Evolutionary conservation across 2,113 vertebrate species (phyloP), one percentile per base, ranked within the genome.

Genomic region (Cyanoramphus novaezelandiae): DNA sequence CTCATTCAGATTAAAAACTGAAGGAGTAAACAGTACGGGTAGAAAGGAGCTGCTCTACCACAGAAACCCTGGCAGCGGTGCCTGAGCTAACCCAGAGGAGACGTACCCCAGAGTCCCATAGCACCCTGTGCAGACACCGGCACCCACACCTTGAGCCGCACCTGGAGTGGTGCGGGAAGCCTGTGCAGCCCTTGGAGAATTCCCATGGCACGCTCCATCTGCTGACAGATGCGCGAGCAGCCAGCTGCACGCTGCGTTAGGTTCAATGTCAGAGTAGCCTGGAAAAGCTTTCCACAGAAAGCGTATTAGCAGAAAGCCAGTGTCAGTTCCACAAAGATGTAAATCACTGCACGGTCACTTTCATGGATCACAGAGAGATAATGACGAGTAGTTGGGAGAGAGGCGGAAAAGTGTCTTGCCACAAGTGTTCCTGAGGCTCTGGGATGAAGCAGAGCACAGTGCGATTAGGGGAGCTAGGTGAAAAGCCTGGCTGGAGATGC

Each of bases 251-350:
- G 28, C 49, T 41, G 0, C 5, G 3, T 9, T 9, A 14, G 6
- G 2, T 28, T 28, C 5, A 24, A 3, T 0, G 1, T 10, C 68
- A 29, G n/a, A 21, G 8, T 3, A 18, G 24, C 0, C 86, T 49
- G 72, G 17, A 86, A 25, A 60, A 53, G 57, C 12, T 53, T 57
- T 63, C 72, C 2, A 1, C 29, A 59, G 82, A 81, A 78, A 72
- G 63, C 14, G 2, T 9, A 5, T 46, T 14, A n/a, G 6, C 50
- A 62, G 1, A 67, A 76, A 76, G 9, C 33, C 80, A 57, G 35
- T 0, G 27, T 18, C 65, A 41, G 28, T 28, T 77, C 67, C 88
- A 35, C 46, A 57, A 41, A 81, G 64, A 21, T 27, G 33, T n/a
- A 44, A 47, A 80, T 46, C 75, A 24, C 21, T 15, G 0, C 25